phyloP scores from a whole-genome alignment of 2,113 vertebrate species.

The Girardinichthys multiradiatus region DNA sequence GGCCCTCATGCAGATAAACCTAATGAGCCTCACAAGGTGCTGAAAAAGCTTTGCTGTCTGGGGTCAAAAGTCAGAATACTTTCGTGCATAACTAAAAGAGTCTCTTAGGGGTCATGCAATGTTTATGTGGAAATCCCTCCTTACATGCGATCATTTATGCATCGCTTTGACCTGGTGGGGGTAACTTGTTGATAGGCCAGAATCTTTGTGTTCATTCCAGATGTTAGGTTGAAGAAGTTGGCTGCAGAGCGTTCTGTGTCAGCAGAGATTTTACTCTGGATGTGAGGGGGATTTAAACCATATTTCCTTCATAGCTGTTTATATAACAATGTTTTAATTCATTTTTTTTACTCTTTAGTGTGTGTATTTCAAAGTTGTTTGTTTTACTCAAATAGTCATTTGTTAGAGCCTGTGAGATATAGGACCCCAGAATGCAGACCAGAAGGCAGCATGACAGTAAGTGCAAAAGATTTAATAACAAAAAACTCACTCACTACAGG shows the following conservation, averaged over 20 bases:
- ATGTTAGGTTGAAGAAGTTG: slow-evolving; percentile 38
- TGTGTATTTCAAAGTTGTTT: no score
- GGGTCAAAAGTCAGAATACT: slow-evolving; percentile 43
- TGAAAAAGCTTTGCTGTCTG: slow-evolving; percentile 57
- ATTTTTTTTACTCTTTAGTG: neutral
- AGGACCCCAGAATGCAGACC: no score
- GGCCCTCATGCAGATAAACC: slow-evolving; percentile 24
- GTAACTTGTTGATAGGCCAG: slow-evolving; percentile 42
- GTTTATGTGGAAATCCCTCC: slow-evolving; percentile 57
- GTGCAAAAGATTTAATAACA: no score
- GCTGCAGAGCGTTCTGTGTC: slow-evolving; percentile 30
- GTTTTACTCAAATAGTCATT: no score
- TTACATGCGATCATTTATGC: slow-evolving; percentile 34
- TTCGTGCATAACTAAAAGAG: slow-evolving; percentile 27
- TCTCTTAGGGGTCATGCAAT: slow-evolving; percentile 24
- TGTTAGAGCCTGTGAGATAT: no score
- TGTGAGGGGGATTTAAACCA: slow-evolving; percentile 17
- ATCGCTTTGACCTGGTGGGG: slow-evolving; percentile 29
- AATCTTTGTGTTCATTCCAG: slow-evolving; percentile 53
- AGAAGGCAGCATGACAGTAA: no score
- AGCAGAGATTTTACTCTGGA: slow-evolving; percentile 16
- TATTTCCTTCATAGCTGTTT: slow-evolving; percentile 4
- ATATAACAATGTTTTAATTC: neutral
- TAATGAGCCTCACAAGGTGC: slow-evolving; percentile 49
- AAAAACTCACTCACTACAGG: no score